Conservation (phyloP, 2,888 invertebrate species). For the Thecophora atra region DNA sequence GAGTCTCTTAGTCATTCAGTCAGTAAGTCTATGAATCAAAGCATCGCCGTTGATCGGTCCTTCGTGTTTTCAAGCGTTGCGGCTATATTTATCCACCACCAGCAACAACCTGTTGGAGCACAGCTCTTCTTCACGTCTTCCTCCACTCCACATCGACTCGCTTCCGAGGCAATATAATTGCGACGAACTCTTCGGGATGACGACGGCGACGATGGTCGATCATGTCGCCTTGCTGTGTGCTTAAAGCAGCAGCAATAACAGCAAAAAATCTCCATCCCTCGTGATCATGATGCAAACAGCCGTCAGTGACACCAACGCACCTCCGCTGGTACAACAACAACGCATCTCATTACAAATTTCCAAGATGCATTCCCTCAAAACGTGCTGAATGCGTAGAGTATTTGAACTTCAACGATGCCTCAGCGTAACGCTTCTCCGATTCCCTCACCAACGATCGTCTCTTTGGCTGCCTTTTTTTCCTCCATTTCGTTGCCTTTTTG, state of each 20-base stretch:
- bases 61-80: not conserved
- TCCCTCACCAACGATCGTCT: not conserved
- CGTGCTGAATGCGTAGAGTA: not conserved
- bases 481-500: not conserved
- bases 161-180: not conserved
- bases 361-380: conserved; percentile 10
- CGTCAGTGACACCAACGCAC: not conserved
- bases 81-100: not conserved
- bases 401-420: not conserved
- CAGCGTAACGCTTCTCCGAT: not conserved
- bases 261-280: not conserved
- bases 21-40: no score
- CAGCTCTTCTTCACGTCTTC: not conserved
- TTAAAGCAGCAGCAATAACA: not conserved
- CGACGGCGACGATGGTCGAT: not conserved
- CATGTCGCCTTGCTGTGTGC: no score
- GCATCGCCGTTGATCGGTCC: no score
- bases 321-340: not conserved
- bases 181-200: not conserved
- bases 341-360: conserved; percentile 5
- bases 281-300: not conserved
- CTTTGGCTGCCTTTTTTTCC: no score
- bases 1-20: no score
- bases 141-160: not conserved
- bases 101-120: not conserved